Percentiles rank a stretch among this genome's conserved stretches.
Conservation (phyloP, 2,113 vertebrate species). For the Melierax canorus region DNA sequence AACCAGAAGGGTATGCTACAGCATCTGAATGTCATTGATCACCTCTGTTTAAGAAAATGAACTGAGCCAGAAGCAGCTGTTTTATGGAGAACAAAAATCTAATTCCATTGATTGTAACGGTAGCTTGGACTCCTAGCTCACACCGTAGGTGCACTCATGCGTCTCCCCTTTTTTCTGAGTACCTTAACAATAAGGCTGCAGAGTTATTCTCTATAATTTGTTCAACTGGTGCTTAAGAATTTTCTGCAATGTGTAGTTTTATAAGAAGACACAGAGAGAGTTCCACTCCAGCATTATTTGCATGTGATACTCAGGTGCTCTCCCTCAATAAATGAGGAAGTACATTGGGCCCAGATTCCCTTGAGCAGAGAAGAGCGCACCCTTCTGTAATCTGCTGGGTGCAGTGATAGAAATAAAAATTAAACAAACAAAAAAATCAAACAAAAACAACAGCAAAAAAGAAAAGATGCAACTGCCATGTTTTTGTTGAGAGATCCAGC, state of each 20-base stretch:
- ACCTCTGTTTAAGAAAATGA: neutral
- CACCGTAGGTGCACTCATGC: rapidly evolving
- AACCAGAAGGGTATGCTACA: neutral
- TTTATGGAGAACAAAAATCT: neutral
- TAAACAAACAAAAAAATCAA: too few relatives aligned
- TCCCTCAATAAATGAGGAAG: neutral
- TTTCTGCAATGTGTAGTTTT: neutral
- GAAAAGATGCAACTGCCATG: neutral
- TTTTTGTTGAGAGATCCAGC: neutral
- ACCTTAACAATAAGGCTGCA: neutral
- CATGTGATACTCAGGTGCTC: neutral
- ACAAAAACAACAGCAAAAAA: too few relatives aligned
- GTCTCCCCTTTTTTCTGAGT: neutral
- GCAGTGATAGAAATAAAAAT: neutral
- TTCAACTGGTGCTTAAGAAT: neutral
- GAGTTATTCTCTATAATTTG: neutral
- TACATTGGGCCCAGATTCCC: neutral
- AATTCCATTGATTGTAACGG: neutral
- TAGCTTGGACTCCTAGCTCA: neutral
- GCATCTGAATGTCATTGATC: neutral
- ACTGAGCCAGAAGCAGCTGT: neutral
- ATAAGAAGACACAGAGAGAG: neutral
- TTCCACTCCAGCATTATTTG: neutral
- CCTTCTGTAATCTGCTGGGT: neutral
- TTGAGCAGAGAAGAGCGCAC: neutral